Percentiles rank a stretch among this genome's conserved stretches.
phyloP scores from a whole-genome alignment of 2,888 invertebrate species.

The Germaria angustata region DNA sequence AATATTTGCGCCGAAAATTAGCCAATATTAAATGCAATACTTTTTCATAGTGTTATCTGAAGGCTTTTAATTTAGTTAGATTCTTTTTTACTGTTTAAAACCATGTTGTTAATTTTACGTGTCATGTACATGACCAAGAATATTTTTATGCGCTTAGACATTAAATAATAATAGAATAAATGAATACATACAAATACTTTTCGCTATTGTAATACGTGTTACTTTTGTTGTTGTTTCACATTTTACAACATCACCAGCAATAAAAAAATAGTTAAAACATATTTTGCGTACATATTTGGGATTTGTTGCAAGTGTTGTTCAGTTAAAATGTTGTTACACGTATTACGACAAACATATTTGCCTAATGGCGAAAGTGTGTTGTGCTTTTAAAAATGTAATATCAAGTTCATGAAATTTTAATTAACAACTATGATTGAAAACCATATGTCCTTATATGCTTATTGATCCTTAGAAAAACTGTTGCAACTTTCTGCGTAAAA shows the following conservation, averaged over 20 bases:
- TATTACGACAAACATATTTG: background rate
- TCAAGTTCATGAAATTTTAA: conserved; percentile 50
- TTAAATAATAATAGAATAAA: no score
- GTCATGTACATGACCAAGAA: no score
- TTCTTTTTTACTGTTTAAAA: no score
- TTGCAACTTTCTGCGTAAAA: background rate
- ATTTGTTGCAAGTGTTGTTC: conserved; percentile 37
- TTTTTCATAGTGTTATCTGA: no score
- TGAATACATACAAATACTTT: no score
- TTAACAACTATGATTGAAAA: conserved; percentile 23
- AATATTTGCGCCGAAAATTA: no score
- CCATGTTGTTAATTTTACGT: no score
- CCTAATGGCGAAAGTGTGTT: background rate
- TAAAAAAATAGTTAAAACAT: conserved; percentile 19
- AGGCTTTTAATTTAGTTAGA: no score
- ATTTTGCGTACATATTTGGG: conserved; percentile 27
- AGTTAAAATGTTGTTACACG: background rate
- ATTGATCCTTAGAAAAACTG: background rate
- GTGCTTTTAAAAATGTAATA: conserved; percentile 10
- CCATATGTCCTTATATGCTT: background rate
- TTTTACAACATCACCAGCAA: background rate
- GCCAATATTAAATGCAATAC: no score
- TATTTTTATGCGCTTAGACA: no score
- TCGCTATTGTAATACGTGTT: no score
- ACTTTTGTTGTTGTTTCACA: conserved; percentile 1